Evolutionary conservation across 2,888 invertebrate genomes (phyloP).

Genomic region (Thysanoteuthis rhombus): DNA sequence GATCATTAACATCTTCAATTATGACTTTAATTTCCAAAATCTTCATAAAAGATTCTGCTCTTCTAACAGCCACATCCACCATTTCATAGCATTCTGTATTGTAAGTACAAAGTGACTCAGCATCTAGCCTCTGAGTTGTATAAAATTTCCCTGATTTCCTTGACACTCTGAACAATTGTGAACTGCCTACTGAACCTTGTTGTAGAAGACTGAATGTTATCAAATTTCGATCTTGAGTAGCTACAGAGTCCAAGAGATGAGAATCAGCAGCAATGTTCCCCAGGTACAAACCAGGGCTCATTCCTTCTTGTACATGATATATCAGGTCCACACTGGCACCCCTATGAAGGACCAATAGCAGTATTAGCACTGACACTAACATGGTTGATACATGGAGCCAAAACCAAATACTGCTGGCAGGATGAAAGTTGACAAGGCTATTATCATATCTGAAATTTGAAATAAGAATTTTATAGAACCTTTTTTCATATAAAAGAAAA

Average conservation of each 20-base stretch:
- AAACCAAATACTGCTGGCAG: background rate
- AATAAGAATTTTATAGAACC: background rate
- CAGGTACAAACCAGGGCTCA: background rate
- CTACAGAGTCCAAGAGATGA: background rate
- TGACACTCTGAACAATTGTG: background rate
- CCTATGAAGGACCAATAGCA: background rate
- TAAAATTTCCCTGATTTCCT: background rate
- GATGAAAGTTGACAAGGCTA: background rate
- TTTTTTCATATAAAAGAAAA: background rate
- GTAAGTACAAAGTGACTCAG: background rate
- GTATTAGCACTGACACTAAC: background rate
- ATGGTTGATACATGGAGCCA: background rate
- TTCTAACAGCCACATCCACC: background rate
- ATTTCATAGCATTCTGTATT: background rate
- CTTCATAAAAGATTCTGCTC: background rate
- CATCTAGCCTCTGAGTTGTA: background rate
- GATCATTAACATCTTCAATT: background rate
- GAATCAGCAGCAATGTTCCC: background rate
- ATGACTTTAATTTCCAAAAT: background rate
- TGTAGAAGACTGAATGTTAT: background rate
- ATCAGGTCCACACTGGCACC: background rate
- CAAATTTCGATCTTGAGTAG: background rate
- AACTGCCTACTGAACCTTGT: background rate
- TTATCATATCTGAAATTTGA: background rate
- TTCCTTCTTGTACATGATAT: constrained; percentile 12